Evolutionary conservation across 2,797 vertebrate species (phyloP), one percentile per base, ranked within the genome.

Genomic region (Sebastes matsubarae): DNA sequence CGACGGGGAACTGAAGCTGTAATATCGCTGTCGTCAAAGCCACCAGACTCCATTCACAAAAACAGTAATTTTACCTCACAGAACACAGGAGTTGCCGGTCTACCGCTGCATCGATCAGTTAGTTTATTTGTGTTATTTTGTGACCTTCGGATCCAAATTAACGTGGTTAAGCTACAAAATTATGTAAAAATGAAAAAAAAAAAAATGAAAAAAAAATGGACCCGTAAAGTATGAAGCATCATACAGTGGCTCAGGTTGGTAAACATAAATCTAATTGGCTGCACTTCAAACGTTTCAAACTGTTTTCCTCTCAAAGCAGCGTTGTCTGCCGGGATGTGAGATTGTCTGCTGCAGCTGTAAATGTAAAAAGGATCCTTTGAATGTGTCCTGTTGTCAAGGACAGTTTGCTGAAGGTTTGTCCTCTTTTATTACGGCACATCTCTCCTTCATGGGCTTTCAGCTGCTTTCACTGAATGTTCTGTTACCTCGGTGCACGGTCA

Each of bases 381-480:
- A 79, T n/a, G 54, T 67, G 67, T 81, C 82, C 64, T 34, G 2
- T 74, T 25, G 68, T 84, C 52, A 81, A 80, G 73, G 77, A 76
- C 24, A 38, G 55, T 68, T 73, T 36, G 77, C 67, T 67, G 27
- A 71, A 61, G 68, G 63, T 80, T 81, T 72, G 55, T 85, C 59
- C 76, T 68, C 16, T 57, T 12, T 20, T 6, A 27, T 42, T 42
- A 30, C 63, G 29, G 27, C 8, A n/a, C 59, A 25, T 65, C 69
- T 69, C 25, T 22, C 36, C 10, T 42, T 79, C 36, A 38, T 7
- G 64, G 68, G 64, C 12, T 4, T 38, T 68, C 59, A n/a, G 36
- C 85, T 52, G 79, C 55, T 52, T 64, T 75, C 5, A 3, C 57
- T 46, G 12, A 68, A 65, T 36, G 75, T 38, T 29, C 68, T 63